These are phyloP conservation scores for Styela plicata DNA, from an alignment of 23 tunicate genomes.

Conservation along the genomic window DNA sequence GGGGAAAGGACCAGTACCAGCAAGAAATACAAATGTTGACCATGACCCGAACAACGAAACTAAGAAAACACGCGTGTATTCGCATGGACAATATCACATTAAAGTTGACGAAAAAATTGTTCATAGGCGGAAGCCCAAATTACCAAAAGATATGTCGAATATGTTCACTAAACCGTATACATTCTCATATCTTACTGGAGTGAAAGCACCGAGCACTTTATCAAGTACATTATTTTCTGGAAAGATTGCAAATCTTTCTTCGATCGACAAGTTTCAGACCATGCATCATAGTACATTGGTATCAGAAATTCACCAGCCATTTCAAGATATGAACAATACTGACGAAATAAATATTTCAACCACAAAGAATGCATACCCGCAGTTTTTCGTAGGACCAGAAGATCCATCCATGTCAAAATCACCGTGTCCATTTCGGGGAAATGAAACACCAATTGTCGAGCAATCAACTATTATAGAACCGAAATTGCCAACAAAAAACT, in stretches of 20 bases:
- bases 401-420: background rate
- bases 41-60: background rate
- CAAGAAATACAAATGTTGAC: background rate
- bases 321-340: background rate
- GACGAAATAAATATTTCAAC: background rate
- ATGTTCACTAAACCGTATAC: conserved; percentile 33
- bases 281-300: background rate
- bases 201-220: conserved; percentile 1
- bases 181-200: conserved; percentile 24
- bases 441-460: background rate
- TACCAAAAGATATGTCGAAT: conserved; percentile 13
- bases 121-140: background rate
- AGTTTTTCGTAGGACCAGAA: background rate
- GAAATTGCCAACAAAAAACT: too few relatives aligned
- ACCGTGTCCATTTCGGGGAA: background rate
- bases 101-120: conserved; percentile 20
- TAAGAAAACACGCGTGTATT: conserved; percentile 3
- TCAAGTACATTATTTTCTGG: conserved; percentile 8
- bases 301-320: background rate
- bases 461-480: too few relatives aligned
- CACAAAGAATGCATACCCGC: background rate
- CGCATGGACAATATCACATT: conserved; percentile 23
- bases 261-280: background rate
- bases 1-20: conserved; percentile 1
- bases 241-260: background rate